Evolutionary conservation across 2,113 vertebrate genomes (phyloP).

Genomic region (Paramisgurnus dabryanus): DNA sequence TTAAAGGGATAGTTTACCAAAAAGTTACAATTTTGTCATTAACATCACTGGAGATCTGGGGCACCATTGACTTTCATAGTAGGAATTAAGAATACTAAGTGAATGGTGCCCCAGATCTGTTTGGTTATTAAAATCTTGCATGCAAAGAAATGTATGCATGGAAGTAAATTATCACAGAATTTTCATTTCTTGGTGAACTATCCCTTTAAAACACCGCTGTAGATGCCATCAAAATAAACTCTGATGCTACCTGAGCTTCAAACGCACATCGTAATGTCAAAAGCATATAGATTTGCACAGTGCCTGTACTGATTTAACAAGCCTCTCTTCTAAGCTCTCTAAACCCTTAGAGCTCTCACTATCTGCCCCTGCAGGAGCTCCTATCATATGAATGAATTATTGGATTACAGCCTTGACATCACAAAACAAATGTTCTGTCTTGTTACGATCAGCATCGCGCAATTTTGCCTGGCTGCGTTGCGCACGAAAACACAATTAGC

Average conservation of each 20-base stretch:
- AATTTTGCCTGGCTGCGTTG: constrained; percentile 10
- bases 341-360: background rate
- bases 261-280: background rate
- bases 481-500: background rate
- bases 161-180: no score
- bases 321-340: background rate
- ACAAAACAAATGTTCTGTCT: constrained; percentile 45
- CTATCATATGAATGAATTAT: constrained; percentile 40
- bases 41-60: no score
- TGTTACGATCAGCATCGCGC: constrained; percentile 2
- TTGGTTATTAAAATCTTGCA: no score
- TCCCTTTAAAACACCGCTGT: background rate
- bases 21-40: no score
- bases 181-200: background rate
- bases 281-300: background rate
- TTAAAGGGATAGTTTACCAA: no score
- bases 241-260: background rate
- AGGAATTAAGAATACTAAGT: no score
- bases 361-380: background rate
- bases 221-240: background rate
- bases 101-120: no score
- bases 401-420: constrained; percentile 28
- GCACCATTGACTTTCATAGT: no score
- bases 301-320: background rate
- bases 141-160: no score